phyloP scores from a whole-genome alignment of 2,113 vertebrate genomes.

The Seriola quinqueradiata region DNA sequence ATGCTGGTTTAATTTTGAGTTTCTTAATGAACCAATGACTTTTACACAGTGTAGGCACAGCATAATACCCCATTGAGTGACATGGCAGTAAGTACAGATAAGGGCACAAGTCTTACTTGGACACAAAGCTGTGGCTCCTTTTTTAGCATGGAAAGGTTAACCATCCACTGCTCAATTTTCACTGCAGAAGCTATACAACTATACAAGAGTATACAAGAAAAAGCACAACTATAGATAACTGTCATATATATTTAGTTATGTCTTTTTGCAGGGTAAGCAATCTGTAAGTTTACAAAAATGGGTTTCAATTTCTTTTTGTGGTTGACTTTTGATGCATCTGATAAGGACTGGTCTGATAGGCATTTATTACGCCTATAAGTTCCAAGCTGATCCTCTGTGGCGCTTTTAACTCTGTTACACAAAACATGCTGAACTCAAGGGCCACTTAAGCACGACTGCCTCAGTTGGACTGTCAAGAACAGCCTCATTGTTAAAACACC shows the following conservation, averaged over 20 bases:
- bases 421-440: conserved; percentile 55
- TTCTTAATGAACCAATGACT: neutral
- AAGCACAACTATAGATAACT: neutral
- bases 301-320: neutral
- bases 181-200: neutral
- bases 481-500: conserved; percentile 76
- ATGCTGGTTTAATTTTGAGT: neutral
- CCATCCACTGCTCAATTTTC: neutral
- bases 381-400: conserved; percentile 2
- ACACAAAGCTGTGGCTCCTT: neutral
- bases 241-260: neutral
- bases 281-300: neutral
- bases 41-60: neutral
- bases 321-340: neutral
- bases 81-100: neutral
- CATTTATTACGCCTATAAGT: conserved; percentile 21
- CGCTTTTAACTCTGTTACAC: conserved; percentile 36
- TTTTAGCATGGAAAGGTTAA: neutral
- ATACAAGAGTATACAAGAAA: neutral
- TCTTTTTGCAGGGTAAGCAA: neutral
- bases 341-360: neutral
- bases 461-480: conserved; percentile 62
- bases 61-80: neutral
- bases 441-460: conserved; percentile 59
- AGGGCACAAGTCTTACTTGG: neutral